Evolutionary conservation across 2,113 vertebrate genomes (phyloP), one percentile per base, ranked within the genome.

Genomic region (Xiphorhynchus elegans): DNA sequence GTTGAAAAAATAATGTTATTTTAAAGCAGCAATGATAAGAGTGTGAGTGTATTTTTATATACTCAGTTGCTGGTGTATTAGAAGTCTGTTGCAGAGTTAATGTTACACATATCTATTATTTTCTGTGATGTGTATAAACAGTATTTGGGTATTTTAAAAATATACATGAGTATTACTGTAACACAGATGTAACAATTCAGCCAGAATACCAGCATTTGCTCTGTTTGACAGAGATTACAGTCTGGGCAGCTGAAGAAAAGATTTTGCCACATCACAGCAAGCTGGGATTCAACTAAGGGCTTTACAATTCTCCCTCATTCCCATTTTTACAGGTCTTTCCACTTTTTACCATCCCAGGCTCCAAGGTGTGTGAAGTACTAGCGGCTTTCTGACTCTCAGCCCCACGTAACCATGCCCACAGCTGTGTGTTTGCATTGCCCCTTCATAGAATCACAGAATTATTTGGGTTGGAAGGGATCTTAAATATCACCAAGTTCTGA

Each of bases 1-100:
- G 73, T 81, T 79, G 86, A 84, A 95, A 93, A 96, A 94, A 70
- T 68, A 78, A 89, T 70, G 56, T 87, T 81, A 78, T 91, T 93
- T 97, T 90, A 94, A 92, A 95, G 77, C 10, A 95, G 20, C 40
- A 94, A 62, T 16, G 28, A 56, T 50, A 72, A 33, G 47, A 90
- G 31, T 25, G 64, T 82, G 86, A 46, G 58, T 80, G 35, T 96
- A 60, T 92, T 96, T 93, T 94, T 75, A 64, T 56, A 56, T 64
- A 52, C 29, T 70, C 42, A 63, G 2, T 77, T 66, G 8, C 56
- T 75, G 49, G 15, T 50, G 55, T 46, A 63, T 87, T 93, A 50
- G 16, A 67, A 88, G 29, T 55, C 59, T 95, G n/a, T 50, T 63
- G 68, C 8, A 93, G 35, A 68, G 8, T 76, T 73, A 89, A 78